Evolutionary conservation across 2,797 vertebrate species (phyloP).

Genomic region (Emys orbicularis): DNA sequence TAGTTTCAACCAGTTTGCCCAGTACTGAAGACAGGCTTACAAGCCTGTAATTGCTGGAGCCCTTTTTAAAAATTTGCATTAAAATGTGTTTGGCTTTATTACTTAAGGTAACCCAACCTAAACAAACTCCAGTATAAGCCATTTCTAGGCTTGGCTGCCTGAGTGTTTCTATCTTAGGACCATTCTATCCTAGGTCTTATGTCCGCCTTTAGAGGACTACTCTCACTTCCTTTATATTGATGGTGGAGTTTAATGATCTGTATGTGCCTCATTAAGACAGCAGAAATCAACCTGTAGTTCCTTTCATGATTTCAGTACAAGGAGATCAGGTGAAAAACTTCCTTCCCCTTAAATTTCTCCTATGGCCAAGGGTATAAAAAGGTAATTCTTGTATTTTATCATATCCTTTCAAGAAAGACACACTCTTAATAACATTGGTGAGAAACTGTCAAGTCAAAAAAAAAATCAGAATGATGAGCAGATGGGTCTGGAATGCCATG

Average conservation of each 20-base stretch:
- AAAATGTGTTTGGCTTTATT: not conserved
- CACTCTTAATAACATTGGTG: slow-evolving; percentile 27
- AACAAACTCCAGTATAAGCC: not conserved
- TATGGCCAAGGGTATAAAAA: not conserved
- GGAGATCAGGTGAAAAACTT: not conserved
- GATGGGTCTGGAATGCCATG: slow-evolving; percentile 5
- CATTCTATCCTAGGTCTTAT: not conserved
- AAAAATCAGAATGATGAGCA: slow-evolving; percentile 46
- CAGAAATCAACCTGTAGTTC: not conserved
- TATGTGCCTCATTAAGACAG: not conserved
- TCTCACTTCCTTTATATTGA: not conserved
- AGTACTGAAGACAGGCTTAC: no score
- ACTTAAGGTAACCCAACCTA: not conserved
- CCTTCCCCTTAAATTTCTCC: not conserved
- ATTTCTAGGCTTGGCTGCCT: not conserved
- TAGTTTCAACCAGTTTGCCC: no score
- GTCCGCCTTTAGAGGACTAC: not conserved
- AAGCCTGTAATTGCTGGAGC: no score
- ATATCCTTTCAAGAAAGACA: slow-evolving; percentile 4
- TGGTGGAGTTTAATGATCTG: not conserved
- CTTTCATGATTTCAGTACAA: not conserved
- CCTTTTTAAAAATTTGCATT: no score
- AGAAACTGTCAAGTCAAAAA: not conserved
- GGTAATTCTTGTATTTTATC: not conserved
- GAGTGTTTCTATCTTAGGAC: not conserved